Evolutionary conservation across 2,113 vertebrate species (phyloP), one percentile per base, ranked within the genome.

Genomic region (Pelecanus crispus): DNA sequence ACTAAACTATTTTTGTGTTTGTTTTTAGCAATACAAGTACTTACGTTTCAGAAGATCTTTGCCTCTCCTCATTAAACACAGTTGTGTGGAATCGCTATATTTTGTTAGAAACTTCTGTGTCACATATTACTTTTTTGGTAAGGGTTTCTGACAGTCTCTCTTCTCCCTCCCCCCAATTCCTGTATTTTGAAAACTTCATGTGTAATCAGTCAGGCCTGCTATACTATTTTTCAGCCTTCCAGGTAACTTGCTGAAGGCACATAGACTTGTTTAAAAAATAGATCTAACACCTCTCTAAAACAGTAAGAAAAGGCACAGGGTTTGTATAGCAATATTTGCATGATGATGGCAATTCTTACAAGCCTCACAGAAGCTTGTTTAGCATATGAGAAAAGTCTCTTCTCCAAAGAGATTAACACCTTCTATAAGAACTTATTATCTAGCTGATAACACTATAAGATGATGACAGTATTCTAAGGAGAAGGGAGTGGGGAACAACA

Each of bases 51-150:
- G 99, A 88, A 98, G 98, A 92, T 98, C 98, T 55, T 95, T 99
- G 77, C 97, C 98, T 44, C 96, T 98, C 81, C 98, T 99, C 42
- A 67, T 99, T 92, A 99, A 98, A 68, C 98, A 98, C 96, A 99
- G 99, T 34, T 98, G 98, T 73, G 92, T 98, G 97, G 98, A 99
- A 83, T 99, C 99, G 4, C 78, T 99, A 1, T 99, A 99, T 97
- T 98, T 98, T 59, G 87, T 99, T 91, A 98, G 99, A 94, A 99
- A 99, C 97, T 99, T 97, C 98, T 97, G 98, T 65, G 83, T 98
- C 44, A 13, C 98, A 0, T 99, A 99, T 90, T 99, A 98, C 96
- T 99, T 99, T 95, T 98, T 99, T 90, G 99, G 99, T 99, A 98
- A 98, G 99, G 63, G 6, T 49, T 92, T n/a, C 31, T 87, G 45